Percentiles rank a stretch among this genome's conserved stretches.
Conservation (phyloP, 2,113 vertebrate species). For the Hydrochoerus hydrochaeris region DNA sequence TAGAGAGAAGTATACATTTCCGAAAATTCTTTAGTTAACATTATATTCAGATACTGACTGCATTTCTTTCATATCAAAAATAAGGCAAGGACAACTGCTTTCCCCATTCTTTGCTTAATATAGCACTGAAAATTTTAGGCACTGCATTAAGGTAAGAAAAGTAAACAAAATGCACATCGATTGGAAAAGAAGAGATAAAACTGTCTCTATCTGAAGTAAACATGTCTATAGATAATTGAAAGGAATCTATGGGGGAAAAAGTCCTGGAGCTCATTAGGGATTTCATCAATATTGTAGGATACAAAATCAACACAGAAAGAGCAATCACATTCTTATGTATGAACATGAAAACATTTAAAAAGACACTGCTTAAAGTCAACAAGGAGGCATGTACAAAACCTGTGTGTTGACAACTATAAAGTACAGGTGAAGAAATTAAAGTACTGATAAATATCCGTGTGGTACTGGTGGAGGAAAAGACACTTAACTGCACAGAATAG, state of each 20-base stretch:
- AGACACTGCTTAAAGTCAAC: not conserved
- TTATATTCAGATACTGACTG: not conserved
- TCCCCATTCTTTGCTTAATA: not conserved
- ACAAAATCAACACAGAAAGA: not conserved
- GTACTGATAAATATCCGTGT: not conserved
- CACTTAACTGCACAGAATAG: not conserved
- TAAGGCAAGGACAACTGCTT: too few relatives aligned
- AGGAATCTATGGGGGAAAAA: not conserved
- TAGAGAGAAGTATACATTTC: not conserved
- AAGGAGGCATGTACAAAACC: not conserved
- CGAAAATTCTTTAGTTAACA: not conserved
- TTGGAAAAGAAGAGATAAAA: not conserved
- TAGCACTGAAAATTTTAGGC: not conserved
- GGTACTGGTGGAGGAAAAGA: not conserved
- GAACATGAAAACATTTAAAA: not conserved
- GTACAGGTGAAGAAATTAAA: not conserved
- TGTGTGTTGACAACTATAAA: conserved; percentile 1
- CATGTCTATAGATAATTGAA: not conserved
- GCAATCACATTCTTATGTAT: not conserved
- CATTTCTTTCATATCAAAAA: not conserved
- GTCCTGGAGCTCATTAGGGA: not conserved
- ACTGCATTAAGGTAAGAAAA: not conserved
- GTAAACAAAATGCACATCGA: not conserved
- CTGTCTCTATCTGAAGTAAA: not conserved
- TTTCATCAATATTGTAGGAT: not conserved